Conservation (phyloP, 2,888 invertebrate species). For the Dexiosoma caninum region DNA sequence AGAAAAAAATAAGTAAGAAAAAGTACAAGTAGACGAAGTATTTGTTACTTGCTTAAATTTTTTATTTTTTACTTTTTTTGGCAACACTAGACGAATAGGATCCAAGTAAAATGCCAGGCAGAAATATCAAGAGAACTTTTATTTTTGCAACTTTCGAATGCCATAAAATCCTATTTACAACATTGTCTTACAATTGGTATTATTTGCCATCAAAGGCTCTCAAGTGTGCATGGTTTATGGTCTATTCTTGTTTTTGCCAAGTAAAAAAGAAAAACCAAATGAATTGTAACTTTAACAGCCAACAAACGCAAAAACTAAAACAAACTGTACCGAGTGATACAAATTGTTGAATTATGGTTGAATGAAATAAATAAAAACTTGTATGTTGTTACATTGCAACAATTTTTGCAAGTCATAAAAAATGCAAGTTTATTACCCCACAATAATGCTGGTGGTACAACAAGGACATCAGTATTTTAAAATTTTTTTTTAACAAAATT, state of each 20-base stretch:
- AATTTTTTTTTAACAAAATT: conserved; percentile 15
- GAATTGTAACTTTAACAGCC: conserved; percentile 5
- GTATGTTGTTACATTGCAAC: conserved; percentile 71
- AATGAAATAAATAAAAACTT: not conserved
- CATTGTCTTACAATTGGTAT: conserved; percentile 58
- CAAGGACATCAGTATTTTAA: conserved; percentile 25
- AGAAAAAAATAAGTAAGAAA: not conserved
- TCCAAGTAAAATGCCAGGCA: conserved; percentile 23
- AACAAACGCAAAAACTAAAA: not conserved
- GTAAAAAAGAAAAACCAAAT: conserved; percentile 17
- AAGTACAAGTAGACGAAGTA: not conserved
- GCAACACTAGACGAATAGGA: not conserved
- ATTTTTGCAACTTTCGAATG: conserved; percentile 17
- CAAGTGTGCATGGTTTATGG: conserved; percentile 42
- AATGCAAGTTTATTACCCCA: conserved; percentile 70
- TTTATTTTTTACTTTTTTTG: not conserved
- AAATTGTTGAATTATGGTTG: conserved; percentile 37
- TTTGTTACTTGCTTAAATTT: conserved; percentile 19
- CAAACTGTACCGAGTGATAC: conserved; percentile 4
- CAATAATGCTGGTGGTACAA: conserved; percentile 5
- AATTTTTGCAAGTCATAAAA: conserved; percentile 73
- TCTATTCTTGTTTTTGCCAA: not conserved
- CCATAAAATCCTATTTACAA: conserved; percentile 52
- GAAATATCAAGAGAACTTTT: conserved; percentile 7
- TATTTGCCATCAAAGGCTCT: conserved; percentile 44